Base-by-base conservation (phyloP, 2,113 vertebrate species). In the Sander vitreus region DNA sequence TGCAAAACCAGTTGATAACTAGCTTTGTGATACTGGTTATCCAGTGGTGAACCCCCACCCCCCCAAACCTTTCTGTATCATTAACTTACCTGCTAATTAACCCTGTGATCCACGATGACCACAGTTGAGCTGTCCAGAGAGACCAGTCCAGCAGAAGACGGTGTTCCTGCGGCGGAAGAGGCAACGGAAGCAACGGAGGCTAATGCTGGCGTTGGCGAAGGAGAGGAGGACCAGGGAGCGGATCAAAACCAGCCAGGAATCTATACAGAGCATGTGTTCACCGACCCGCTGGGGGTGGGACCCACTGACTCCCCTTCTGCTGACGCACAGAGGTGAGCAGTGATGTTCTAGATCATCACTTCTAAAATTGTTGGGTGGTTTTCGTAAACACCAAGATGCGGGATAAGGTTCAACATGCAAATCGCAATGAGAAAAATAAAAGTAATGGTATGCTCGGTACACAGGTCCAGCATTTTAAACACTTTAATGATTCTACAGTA, bases 251-350 rank as follows among this genome's bases (percentile, higher is more conserved):
- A 95, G 85, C 94, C 96, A 0, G 97, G 97, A 36, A 97, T 97
- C 51, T 97, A 98, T 91, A 99, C 98, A 0, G 98, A 99, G 78
- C 98, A 99, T 0, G 96, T 99, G 54, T 99, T 99, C 91, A 99
- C 97, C 0, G 97, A 99, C 87, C 96, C 96, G 0, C 89, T 96
- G 25, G 94, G 93, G 13, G 88, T 93, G 0, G 94, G 94, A 43
- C 94, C 96, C 21, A 81, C 93, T 16, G 96, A 93, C 47, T 62
- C 86, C 23, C 58, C 88, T 19, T 75, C 81, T 36, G 58, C 83
- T 50, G 74, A 91, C 55, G 39, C 39, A 36, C 83, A 83, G 27
- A 86, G 92, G 94, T 94, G 76, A 89, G 78, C 33, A 23, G 2
- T 19, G 7, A 11, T 36, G 2, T 43, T 70, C 6, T 11, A 1